Evolutionary conservation across 2,888 invertebrate species (phyloP), one percentile per base, ranked within the genome.

Genomic region (Atethmia centrago): DNA sequence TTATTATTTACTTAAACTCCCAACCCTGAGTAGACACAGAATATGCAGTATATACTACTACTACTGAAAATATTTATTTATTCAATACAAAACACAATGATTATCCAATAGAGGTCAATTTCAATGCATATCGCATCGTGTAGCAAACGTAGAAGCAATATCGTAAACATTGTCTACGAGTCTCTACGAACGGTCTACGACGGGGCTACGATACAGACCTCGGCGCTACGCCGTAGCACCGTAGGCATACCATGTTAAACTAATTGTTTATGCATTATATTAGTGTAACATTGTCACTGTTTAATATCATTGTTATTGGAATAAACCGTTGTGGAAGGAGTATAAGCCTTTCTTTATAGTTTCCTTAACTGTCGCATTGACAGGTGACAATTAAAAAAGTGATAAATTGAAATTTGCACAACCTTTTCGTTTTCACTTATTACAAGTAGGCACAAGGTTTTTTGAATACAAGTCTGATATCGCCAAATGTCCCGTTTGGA

Each of bases 221-320:
- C 53, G 7, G 16, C 66, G 79, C 83, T 80, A 80, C 83, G 83
- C 64, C 80, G 80, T 78, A 82, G 79, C 28, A 51, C 31, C 25
- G 31, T 51, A 77, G 70, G 12, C 51, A 62, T 64, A 45, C 53
- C 25, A 7, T 42, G 42, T 62, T 64, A 55, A 51, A 78, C 21
- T 70, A 79, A 71, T 59, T 68, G 55, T 78, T 71, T 72, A 49
- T 25, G 42, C 21, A 16, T 28, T 55, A 62, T 66, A 45, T 66
- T 56, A 59, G 9, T 61, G 19, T 31, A 19, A 31, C 31, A 51
- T 56, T 36, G 28, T 14, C 16, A 25, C 25, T 42, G 47, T n/a
- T n/a, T n/a, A n/a, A n/a, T n/a, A n/a, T n/a, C n/a, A n/a, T 47
- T 62, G 19, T n/a, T 28, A 47, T 53, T 75, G 9, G 36, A 61